Conservation (phyloP, 1,140 invertebrate genomes). For the Dendroctonus valens region DNA sequence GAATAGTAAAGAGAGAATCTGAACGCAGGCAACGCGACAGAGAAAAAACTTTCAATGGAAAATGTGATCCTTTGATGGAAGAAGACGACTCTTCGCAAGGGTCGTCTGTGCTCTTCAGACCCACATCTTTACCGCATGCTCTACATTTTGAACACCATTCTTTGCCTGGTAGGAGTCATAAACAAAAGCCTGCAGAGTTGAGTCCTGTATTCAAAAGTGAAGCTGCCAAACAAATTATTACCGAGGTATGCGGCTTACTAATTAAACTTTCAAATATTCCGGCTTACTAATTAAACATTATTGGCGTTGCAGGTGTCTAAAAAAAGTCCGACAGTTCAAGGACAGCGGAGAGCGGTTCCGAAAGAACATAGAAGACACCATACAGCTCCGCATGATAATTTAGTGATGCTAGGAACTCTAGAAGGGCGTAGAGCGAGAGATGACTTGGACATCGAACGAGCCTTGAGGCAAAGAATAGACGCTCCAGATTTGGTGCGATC, state of each 20-base stretch:
- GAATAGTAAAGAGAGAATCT: slow-evolving; percentile 89
- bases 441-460: slow-evolving; percentile 83
- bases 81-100: slow-evolving; percentile 44
- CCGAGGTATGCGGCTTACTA: slow-evolving; percentile 56
- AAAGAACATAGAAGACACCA: slow-evolving; percentile 82
- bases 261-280: background rate
- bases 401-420: slow-evolving; percentile 42
- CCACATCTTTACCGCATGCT: slow-evolving; percentile 38
- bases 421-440: slow-evolving; percentile 64
- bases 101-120: slow-evolving; percentile 40
- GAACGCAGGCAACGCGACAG: slow-evolving; percentile 78
- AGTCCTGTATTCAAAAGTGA: slow-evolving; percentile 79
- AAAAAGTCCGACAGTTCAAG: slow-evolving; percentile 47
- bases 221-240: slow-evolving; percentile 79
- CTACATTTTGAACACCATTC: slow-evolving; percentile 33
- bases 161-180: slow-evolving; percentile 29
- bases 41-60: slow-evolving; percentile 50
- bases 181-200: slow-evolving; percentile 45
- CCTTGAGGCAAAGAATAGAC: slow-evolving; percentile 65
- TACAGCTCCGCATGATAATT: slow-evolving; percentile 71
- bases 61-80: slow-evolving; percentile 46
- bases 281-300: background rate
- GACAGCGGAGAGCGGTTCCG: slow-evolving; percentile 61
- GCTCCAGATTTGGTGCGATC: slow-evolving; percentile 84
- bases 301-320: slow-evolving; percentile 54